Conservation (phyloP, 2,113 vertebrate species). For the Butorides virescens region DNA sequence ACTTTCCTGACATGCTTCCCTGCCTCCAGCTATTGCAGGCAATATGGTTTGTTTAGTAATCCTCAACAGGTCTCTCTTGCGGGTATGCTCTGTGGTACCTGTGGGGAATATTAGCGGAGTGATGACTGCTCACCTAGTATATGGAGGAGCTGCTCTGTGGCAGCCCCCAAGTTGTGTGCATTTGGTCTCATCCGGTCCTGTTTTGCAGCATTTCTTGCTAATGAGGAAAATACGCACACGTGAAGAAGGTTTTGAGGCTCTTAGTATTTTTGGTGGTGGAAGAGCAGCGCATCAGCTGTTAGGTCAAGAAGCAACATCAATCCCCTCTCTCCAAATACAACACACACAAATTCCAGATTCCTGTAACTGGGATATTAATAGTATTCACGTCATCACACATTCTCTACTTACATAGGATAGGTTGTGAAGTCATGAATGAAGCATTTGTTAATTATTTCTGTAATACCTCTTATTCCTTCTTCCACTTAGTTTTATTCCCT, state of each 20-base stretch:
- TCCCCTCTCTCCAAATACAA: background rate
- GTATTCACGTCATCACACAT: background rate
- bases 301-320: background rate
- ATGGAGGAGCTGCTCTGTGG: background rate
- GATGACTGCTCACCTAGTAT: background rate
- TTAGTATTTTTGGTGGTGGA: background rate
- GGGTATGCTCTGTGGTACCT: background rate
- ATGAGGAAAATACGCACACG: fast-evolving
- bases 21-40: background rate
- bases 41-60: background rate
- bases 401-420: background rate
- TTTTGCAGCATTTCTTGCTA: background rate
- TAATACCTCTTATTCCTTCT: background rate
- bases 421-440: background rate
- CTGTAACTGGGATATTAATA: background rate
- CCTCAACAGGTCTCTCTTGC: background rate
- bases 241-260: background rate
- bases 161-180: background rate
- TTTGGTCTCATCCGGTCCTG: background rate
- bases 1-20: background rate
- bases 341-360: background rate
- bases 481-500: background rate
- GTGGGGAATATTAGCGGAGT: background rate
- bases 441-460: background rate
- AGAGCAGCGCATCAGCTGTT: background rate